Evolutionary conservation across 2,888 invertebrate genomes (phyloP), one percentile per base, ranked within the genome.

Genomic region (Autographa gamma): DNA sequence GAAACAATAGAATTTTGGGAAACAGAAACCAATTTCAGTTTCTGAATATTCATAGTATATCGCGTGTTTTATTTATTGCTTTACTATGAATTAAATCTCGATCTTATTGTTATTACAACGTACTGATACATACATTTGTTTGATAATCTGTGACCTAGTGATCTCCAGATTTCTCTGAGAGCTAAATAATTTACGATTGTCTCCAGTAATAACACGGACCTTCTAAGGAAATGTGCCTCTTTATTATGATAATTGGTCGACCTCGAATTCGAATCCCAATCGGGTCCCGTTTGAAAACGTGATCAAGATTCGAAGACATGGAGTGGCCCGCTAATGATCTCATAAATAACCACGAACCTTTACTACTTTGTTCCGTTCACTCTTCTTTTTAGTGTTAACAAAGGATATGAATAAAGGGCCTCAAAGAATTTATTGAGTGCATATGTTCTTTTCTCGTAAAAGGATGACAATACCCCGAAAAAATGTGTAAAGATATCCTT

Each of bases 401-500:
- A 76, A 74, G 64, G 69, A 14, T 75, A 72, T 66, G 63, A 69
- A 74, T 69, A 71, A 73, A 79, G 70, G 67, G 65, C 18, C 66
- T 72, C 60, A 41, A 60, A 71, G 69, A 69, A 69, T 79, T 70
- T 72, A 54, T 74, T 63, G 66, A 66, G 59, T 63, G 76, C 66
- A 74, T 61, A 14, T 76, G 74, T 81, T 61, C 61, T 68, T 75
- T 59, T 73, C 73, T 56, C 56, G 56, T 38, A 72, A 60, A 79
- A 64, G 75, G 67, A 75, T 71, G 76, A 79, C 65, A 70, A 74
- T 74, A 76, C 69, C 74, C 71, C 76, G 82, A 82, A 83, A 85
- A 85, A 84, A 85, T 84, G 80, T 88, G 90, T 89, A 83, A 87
- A 88, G 87, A 87, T 90, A 90, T 89, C 89, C 86, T 84, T 86